Evolutionary conservation across 2,888 invertebrate genomes (phyloP), one percentile per base, ranked within the genome.

Genomic region (Rhagophthalmus giganteus): DNA sequence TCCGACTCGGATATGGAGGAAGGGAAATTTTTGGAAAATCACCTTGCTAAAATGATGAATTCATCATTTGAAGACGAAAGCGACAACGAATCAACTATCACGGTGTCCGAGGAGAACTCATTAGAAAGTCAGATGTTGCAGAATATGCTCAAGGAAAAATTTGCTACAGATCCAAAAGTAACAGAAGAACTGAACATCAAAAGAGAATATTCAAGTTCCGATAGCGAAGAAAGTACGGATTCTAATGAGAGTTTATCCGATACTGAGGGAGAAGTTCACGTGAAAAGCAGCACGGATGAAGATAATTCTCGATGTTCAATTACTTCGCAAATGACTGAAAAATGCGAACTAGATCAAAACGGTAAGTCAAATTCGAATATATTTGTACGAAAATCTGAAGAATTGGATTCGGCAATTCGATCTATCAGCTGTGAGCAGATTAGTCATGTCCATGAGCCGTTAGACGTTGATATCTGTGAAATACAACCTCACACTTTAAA

Each of bases 341-440:
- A 10, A 7, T 38, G 45, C 1, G 47, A 50, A 8, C 2, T 6
- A 2, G 11, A 20, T 6, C 9, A 20, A 10, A 7, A 15, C 7
- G n/a, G 20, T 24, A 10, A n/a, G 11, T 20, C 20, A 13, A 45
- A 45, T 38, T 25, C 33, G 6, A 60, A 62, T 46, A 53, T 62
- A 4, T 62, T 64, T 40, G 46, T 55, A 6, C 41, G 62, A 15
- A 67, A 70, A 48, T 61, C 69, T 0, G 71, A 72, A 41, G 71
- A 72, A 39, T 56, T 74, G 30, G 71, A 73, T 55, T 71, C 71
- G 7, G 74, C 74, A 2, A 71, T 74, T 2, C 66, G 70, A 31
- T 71, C 71, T n/a, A 73, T 73, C 26, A 69, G 70, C 49, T 71
- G 68, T 38, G 68, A 68, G 14, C 58, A 62, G 26, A 50, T 61